A percentile compares a stretch with the other conserved stretches of the same genome.
phyloP scores from a whole-genome alignment of 2,113 vertebrate species.

The Pituophis catenifer region DNA sequence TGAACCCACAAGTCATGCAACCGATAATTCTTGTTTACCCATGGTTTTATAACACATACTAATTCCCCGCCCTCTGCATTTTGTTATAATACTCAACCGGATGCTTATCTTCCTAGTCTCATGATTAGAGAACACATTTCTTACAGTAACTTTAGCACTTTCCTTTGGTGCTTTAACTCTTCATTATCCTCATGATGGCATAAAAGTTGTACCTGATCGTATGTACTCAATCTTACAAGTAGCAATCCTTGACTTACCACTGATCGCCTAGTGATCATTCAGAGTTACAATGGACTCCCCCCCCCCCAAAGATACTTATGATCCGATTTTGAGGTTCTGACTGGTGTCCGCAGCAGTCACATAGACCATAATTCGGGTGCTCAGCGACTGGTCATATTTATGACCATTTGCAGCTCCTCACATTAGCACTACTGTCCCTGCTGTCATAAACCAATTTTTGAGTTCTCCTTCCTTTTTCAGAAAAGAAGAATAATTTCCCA shows the following conservation, averaged over 20 bases:
- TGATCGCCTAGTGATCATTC: not conserved
- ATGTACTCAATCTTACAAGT: not conserved
- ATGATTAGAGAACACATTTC: not conserved
- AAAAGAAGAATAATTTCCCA: not conserved
- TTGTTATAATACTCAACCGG: not conserved
- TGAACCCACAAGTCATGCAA: not conserved
- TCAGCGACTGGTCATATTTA: not conserved
- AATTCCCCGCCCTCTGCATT: not conserved
- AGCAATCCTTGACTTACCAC: not conserved
- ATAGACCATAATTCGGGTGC: not conserved
- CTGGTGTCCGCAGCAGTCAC: not conserved
- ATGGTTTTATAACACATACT: not conserved
- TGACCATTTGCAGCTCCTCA: not conserved
- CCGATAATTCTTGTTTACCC: not conserved
- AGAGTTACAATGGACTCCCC: not conserved
- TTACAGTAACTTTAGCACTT: not conserved
- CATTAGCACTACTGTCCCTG: not conserved
- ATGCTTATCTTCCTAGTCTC: not conserved
- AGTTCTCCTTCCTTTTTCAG: not conserved
- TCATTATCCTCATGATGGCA: not conserved
- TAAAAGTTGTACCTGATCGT: not conserved
- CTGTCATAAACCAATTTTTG: not conserved
- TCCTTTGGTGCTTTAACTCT: not conserved
- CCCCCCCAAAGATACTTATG: not conserved
- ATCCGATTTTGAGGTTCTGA: not conserved